A percentile compares a stretch with the other conserved stretches of the same genome.
Conservation (phyloP, 2,113 vertebrate genomes). For the Phyllostomus discolor region DNA sequence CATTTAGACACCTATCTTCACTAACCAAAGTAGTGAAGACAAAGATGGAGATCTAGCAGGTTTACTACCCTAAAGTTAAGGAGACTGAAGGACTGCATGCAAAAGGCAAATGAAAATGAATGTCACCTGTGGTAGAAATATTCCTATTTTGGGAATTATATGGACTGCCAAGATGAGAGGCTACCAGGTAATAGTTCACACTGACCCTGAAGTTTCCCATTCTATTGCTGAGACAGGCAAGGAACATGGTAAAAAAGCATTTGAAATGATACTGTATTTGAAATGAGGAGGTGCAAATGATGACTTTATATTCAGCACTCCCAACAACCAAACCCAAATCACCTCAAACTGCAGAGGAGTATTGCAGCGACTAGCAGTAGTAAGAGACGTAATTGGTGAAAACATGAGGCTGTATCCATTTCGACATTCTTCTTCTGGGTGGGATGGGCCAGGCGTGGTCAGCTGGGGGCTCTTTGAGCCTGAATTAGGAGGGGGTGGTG, state of each 20-base stretch:
- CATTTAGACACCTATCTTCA: not conserved
- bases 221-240: constrained; percentile 35
- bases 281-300: constrained; percentile 44
- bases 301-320: constrained; percentile 34
- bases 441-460: constrained; percentile 80
- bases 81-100: not conserved
- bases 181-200: constrained; percentile 51
- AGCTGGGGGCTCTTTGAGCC: constrained; percentile 84
- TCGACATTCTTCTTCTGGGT: constrained; percentile 85
- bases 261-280: constrained; percentile 35
- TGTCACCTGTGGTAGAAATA: not conserved
- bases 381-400: constrained; percentile 92
- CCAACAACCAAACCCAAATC: constrained; percentile 54
- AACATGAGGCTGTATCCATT: constrained; percentile 86
- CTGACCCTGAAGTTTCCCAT: constrained; percentile 21
- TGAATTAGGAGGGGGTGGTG: constrained; percentile 85
- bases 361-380: constrained; percentile 95
- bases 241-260: constrained; percentile 21
- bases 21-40: not conserved
- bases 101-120: constrained; percentile 16
- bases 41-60: constrained; percentile 25
- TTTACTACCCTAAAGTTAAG: not conserved
- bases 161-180: constrained; percentile 51
- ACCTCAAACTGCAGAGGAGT: constrained; percentile 98
- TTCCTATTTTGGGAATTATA: not conserved